Evolutionary conservation across 2,888 invertebrate species (phyloP), one percentile per base, ranked within the genome.

Genomic region (Netelia virgata): DNA sequence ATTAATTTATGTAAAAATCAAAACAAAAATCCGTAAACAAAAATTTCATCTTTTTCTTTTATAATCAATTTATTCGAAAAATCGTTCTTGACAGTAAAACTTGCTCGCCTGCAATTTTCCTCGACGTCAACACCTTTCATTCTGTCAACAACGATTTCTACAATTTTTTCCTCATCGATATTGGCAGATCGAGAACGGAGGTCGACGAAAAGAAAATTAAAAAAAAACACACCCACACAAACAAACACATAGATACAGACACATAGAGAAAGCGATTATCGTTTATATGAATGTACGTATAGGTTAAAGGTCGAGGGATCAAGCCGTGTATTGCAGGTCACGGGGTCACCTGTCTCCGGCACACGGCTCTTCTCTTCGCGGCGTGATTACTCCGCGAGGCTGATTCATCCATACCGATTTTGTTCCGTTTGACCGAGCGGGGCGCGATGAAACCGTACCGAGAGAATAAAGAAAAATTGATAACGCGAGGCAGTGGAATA

Each of bases 271-370:
- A 69, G 50, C 23, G 14, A 64, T 28, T 28, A 28, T 28, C 28
- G 28, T 28, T 3, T 5, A 28, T 28, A 28, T 28, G 3, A 53
- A 9, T 36, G 20, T 18, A 63, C 14, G 53, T 59, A 9, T 53
- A 68, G 50, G 72, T 77, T 64, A 81, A 77, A 84, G 84, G 84
- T 84, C 73, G 74, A n/a, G 72, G 43, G 53, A 83, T 72, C 75
- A 73, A 69, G 64, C 55, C 63, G 18, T 10, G 57, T 41, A 63
- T 84, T 70, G 76, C 16, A 57, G 84, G 76, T 74, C 73, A 84
- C 57, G 55, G 57, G 73, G 77, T 81, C 73, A 81, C 81, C 69
- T 83, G 76, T 72, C 80, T 43, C 18, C 23, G 50, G 23, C 78
- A 64, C 75, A 47, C 47, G 20, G 3, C 23, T 28, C 23, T 16